Evolutionary conservation across 2,113 vertebrate species (phyloP), one percentile per base, ranked within the genome.

Genomic region (Laterallus jamaicensis): DNA sequence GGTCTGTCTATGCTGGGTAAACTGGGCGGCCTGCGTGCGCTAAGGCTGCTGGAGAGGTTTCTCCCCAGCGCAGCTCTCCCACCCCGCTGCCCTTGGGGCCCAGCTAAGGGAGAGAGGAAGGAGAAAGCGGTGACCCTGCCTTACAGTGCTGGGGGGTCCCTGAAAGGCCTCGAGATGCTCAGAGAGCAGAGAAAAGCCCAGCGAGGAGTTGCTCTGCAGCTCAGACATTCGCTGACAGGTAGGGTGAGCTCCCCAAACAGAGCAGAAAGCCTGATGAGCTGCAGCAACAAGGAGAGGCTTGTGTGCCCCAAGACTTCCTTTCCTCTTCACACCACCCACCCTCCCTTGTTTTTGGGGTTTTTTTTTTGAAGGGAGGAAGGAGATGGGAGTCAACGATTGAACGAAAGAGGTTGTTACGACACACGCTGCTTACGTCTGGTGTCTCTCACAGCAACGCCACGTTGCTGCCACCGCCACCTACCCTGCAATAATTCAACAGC

Each of bases 1-100:
- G 76, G 54, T 82, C 69, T 24, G 47, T 15, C 6, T 4, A 4
- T 0, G 31, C 63, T 10, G 52, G 25, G 47, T 11, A 63, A 47
- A 52, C 26, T 1, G 22, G 69, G 60, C 12, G 50, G 55, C n/a
- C 60, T 0, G 1, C 1, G 11, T 0, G 1, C 1, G 11, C 82
- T 28, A 14, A 64, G 28, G n/a, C 50, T 3, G 2, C n/a, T 14
- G 15, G 18, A 55, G 20, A 42, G 37, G 47, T 11, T 76, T 78
- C 49, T 93, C 40, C 79, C 66, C 37, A 55, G 22, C 6, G 0
- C 20, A 26, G 31, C 39, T 52, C 67, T 75, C 50, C 32, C 29
- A n/a, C 24, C 12, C 42, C 5, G 15, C 31, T 59, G 59, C 39
- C 26, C 62, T 14, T 6, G 20, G 26, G 60, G 35, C 75, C 40